These are phyloP conservation scores for Malurus melanocephalus DNA, from an alignment of 2,113 vertebrate species.

Conservation along the genomic window DNA sequence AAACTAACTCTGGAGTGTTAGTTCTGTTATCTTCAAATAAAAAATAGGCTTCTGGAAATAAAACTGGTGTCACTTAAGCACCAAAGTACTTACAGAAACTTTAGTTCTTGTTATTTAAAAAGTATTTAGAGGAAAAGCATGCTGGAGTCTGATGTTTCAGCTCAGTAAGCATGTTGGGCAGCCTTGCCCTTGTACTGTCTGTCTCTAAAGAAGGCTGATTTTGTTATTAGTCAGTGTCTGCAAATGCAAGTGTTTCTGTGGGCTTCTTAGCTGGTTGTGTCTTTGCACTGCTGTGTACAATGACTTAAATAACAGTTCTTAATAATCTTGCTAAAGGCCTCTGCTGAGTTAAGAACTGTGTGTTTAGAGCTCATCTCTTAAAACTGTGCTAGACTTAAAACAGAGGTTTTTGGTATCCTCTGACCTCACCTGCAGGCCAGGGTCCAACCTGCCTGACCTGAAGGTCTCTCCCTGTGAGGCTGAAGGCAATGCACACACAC, in stretches of 20 bases:
- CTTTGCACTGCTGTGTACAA: background rate
- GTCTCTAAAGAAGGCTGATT: background rate
- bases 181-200: background rate
- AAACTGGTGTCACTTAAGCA: background rate
- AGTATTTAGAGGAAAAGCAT: background rate
- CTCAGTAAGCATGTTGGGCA: background rate
- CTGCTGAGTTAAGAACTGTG: background rate
- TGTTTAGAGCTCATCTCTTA: background rate
- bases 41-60: background rate
- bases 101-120: background rate
- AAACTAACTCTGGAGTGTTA: background rate
- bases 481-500: background rate
- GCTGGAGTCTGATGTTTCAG: background rate
- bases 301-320: background rate
- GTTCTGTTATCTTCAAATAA: background rate
- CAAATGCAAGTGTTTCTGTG: background rate
- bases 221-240: background rate
- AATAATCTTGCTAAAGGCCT: background rate
- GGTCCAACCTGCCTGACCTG: background rate
- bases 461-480: background rate
- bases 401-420: background rate
- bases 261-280: accelerated
- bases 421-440: background rate
- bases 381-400: background rate
- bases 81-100: background rate